Evolutionary conservation across 1,140 invertebrate species (phyloP).

Genomic region (Dysdera silvatica): DNA sequence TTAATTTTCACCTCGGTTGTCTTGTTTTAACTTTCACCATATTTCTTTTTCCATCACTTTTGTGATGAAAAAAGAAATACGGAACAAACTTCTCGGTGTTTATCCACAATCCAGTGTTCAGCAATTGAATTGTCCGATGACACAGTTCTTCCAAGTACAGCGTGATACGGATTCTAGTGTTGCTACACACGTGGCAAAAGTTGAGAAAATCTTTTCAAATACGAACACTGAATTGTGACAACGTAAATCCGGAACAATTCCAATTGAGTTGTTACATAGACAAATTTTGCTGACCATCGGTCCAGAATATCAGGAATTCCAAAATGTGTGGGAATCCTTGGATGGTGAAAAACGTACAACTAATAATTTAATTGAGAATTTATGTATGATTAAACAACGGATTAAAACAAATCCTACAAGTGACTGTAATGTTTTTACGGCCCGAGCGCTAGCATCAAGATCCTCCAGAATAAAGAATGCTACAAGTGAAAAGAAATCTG

Average conservation of each 20-base stretch:
- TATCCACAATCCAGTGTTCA: neutral
- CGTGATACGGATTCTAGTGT: neutral
- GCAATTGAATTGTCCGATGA: constrained; percentile 2
- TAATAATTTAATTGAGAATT: too few relatives aligned
- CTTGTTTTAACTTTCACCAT: too few relatives aligned
- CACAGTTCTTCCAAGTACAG: neutral
- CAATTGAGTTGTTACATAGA: neutral
- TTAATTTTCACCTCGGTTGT: neutral
- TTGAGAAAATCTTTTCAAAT: neutral
- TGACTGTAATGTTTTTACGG: neutral
- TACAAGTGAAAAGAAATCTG: neutral
- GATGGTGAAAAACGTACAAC: too few relatives aligned
- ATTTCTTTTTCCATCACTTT: too few relatives aligned
- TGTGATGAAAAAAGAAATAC: constrained; percentile 1
- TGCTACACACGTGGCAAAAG: constrained; percentile 6
- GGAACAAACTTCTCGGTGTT: constrained; percentile 1
- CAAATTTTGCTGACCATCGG: neutral
- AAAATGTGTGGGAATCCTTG: constrained; percentile 1
- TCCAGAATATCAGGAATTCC: neutral
- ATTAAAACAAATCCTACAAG: too few relatives aligned
- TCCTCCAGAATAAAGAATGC: too few relatives aligned
- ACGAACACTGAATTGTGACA: neutral
- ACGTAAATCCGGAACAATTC: neutral
- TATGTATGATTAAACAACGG: too few relatives aligned
- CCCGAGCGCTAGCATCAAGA: neutral